A percentile compares a stretch with the other conserved stretches of the same genome.
Conservation (phyloP, 2,888 invertebrate species). For the Rotaria magnacalcarata region DNA sequence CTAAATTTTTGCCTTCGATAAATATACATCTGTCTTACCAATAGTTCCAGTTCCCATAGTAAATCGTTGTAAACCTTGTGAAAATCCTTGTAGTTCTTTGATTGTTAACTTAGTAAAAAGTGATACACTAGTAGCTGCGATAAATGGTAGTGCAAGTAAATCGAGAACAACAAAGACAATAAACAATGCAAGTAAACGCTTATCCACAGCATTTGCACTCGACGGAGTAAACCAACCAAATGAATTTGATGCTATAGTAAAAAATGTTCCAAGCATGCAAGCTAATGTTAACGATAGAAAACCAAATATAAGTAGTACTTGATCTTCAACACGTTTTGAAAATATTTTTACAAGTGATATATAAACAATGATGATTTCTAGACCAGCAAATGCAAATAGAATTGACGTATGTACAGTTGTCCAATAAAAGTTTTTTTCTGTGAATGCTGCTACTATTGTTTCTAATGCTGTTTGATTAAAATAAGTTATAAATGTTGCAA, state of each 20-base stretch:
- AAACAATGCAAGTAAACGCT: conserved; percentile 48
- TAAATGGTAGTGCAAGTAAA: conserved; percentile 53
- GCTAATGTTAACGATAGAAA: conserved; percentile 53
- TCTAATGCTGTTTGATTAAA: conserved; percentile 61
- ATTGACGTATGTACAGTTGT: conserved; percentile 59
- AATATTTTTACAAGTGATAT: conserved; percentile 53
- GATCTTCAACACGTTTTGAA: conserved; percentile 54
- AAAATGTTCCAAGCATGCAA: conserved; percentile 51
- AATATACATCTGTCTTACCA: not conserved
- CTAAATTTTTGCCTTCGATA: too few species aligned
- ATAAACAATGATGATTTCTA: conserved; percentile 56
- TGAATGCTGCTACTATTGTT: conserved; percentile 59
- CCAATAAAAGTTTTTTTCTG: conserved; percentile 56
- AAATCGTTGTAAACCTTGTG: conserved; percentile 54
- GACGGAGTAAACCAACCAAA: not conserved
- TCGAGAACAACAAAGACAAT: conserved; percentile 51
- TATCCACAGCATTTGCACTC: not conserved
- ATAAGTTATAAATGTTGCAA: conserved; percentile 58
- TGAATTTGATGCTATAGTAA: conserved; percentile 47
- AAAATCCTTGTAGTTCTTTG: conserved; percentile 53
- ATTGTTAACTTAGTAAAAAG: conserved; percentile 53
- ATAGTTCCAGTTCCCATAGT: conserved; percentile 52
- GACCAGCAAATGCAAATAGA: conserved; percentile 58
- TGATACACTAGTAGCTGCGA: conserved; percentile 52
- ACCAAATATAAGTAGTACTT: conserved; percentile 55